Conservation (phyloP, 1,140 invertebrate genomes). For the Hycleus cichorii region DNA sequence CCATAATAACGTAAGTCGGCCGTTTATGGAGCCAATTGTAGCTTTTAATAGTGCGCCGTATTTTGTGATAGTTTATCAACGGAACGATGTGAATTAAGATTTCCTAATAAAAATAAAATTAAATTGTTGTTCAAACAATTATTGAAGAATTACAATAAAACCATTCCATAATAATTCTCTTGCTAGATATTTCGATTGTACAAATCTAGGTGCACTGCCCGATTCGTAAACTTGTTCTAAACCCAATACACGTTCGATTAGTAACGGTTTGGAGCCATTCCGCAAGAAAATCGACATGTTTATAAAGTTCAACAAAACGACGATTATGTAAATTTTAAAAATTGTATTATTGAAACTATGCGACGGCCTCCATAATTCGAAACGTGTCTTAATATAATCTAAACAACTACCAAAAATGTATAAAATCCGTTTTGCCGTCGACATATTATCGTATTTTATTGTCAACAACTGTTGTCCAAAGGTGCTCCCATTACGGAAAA, state of each 20-base stretch:
- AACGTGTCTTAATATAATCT: conserved; percentile 32
- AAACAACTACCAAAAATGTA: conserved; percentile 27
- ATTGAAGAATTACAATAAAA: conserved; percentile 35
- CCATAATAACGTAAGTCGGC: conserved; percentile 5
- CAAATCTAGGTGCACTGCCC: conserved; percentile 25
- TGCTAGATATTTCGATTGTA: conserved; percentile 35
- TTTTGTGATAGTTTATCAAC: conserved; percentile 39
- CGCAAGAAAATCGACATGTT: conserved; percentile 37
- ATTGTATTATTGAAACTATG: conserved; percentile 24
- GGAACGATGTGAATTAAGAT: conserved; percentile 36
- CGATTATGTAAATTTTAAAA: conserved; percentile 21
- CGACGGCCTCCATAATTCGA: conserved; percentile 29
- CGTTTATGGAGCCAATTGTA: conserved; percentile 32
- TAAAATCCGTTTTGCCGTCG: conserved; percentile 25
- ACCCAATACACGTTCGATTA: conserved; percentile 35
- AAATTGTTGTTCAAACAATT: neutral
- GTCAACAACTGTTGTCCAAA: conserved; percentile 39
- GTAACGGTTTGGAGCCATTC: conserved; percentile 31
- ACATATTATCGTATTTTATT: conserved; percentile 38
- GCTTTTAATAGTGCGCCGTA: conserved; percentile 30
- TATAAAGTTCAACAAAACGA: conserved; percentile 32
- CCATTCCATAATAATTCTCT: conserved; percentile 40
- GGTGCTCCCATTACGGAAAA: conserved; percentile 29
- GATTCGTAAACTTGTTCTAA: conserved; percentile 34
- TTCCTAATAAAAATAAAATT: conserved; percentile 27